These are phyloP conservation scores for Belgica antarctica DNA, from an alignment of 2,888 invertebrate genomes.

Conservation along the genomic window DNA sequence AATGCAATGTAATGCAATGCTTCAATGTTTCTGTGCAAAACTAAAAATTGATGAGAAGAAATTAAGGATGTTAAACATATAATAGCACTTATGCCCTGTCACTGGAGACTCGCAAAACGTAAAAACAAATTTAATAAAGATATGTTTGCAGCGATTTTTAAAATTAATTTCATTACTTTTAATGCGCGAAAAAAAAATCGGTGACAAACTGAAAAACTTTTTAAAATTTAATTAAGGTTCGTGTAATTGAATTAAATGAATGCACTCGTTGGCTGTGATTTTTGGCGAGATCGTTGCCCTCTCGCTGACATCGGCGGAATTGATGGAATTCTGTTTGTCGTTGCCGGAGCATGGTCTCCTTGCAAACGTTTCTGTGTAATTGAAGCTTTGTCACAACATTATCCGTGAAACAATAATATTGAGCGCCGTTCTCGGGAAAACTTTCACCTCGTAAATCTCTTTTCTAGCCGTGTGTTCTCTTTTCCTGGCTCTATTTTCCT, in stretches of 20 bases:
- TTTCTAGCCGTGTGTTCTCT: background rate
- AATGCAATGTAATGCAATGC: background rate
- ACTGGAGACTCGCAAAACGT: background rate
- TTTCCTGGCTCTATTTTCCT: background rate
- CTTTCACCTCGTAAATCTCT: background rate
- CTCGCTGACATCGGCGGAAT: too few species aligned
- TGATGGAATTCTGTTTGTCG: too few species aligned
- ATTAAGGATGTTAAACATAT: slow-evolving; percentile 8
- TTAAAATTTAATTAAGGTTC: too few species aligned
- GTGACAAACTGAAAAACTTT: too few species aligned
- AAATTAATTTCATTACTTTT: slow-evolving; percentile 10
- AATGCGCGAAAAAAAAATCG: too few species aligned
- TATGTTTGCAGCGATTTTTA: background rate
- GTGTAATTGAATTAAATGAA: too few species aligned
- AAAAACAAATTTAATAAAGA: background rate
- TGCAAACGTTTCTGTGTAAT: background rate
- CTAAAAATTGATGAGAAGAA: slow-evolving; percentile 20
- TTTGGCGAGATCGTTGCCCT: too few species aligned
- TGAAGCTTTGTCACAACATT: background rate
- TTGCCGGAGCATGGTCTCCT: too few species aligned
- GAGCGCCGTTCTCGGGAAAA: background rate
- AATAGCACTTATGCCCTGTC: slow-evolving; percentile 11
- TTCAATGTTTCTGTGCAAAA: background rate
- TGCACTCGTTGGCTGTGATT: too few species aligned
- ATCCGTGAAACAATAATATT: background rate